Conservation (phyloP, 2,797 vertebrate genomes). For the Cossypha dichroa region DNA sequence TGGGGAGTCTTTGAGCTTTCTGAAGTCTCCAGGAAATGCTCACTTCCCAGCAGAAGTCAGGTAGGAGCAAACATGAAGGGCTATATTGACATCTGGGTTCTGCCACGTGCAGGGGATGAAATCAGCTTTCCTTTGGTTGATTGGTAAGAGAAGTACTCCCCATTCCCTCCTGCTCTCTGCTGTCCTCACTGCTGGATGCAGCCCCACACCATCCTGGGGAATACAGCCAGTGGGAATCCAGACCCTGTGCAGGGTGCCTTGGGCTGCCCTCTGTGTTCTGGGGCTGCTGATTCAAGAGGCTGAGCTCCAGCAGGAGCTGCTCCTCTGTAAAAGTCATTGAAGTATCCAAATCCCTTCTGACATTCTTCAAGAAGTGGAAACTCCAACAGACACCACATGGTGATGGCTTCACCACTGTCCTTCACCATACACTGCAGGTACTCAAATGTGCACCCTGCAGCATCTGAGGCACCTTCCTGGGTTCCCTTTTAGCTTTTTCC, state of each 20-base stretch:
- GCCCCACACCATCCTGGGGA: neutral
- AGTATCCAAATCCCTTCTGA: neutral
- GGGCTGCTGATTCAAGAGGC: neutral
- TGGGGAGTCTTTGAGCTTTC: neutral
- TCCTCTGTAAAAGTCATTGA: neutral
- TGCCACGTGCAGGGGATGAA: neutral
- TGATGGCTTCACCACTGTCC: neutral
- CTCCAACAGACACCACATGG: neutral
- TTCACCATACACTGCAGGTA: neutral
- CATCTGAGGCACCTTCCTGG: neutral
- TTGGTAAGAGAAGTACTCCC: neutral
- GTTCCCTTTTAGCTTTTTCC: neutral
- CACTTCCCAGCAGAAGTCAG: neutral
- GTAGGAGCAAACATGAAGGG: neutral
- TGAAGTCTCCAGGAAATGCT: neutral
- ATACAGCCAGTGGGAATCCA: neutral
- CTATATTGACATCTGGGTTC: neutral
- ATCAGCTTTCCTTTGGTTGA: neutral
- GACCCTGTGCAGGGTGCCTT: rapidly evolving
- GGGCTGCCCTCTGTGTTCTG: neutral
- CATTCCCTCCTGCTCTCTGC: neutral
- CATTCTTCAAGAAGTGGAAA: neutral
- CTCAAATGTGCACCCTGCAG: neutral
- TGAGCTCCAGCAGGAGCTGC: neutral
- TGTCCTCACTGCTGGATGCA: neutral